Base-by-base conservation (phyloP, 2,888 invertebrate genomes). In the Ectemnius lituratus region DNA sequence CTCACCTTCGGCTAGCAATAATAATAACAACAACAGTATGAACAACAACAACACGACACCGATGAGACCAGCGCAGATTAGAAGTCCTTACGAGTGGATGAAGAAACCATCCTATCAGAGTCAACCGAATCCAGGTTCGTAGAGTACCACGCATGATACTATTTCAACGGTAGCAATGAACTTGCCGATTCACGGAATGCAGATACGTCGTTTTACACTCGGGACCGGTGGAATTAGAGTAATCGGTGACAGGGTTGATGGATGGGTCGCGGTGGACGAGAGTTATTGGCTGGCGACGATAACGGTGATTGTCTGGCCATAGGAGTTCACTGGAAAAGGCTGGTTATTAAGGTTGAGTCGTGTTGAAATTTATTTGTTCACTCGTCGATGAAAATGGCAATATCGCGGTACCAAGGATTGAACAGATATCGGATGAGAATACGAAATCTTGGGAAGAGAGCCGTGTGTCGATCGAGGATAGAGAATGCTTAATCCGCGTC, bases 61-160 rank as follows among this genome's bases (percentile, higher is more conserved):
- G 84, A 81, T 84, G 66, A 93, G 95, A 86, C 95, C 96, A 59
- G 93, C 94, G 52, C 95, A 95, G 37, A 94, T 94, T 20, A 94
- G 96, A 58, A 96, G 96, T 80, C 96, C 97, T 0, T 97, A 94
- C 90, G 97, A 97, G 85, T 98, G 97, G 97, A 97, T 98, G 95
- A 97, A 96, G 91, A 97, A 96, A 90, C 95, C 96, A 0, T 94
- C 96, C 65, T 97, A 97, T 91, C 96, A 96, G 87, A 94, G 93
- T 79, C 96, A 96, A 88, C 96, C 96, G 2, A 96, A 95, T 91
- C 96, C 97, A 92, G 97, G 97, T 97, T 28, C 62, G 72, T 70
- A 1, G 8, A 5, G 11, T 37, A 8, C 11, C 11, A 8, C 8
- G 37, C 37, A 37, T 37, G 37, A 37, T 37, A 14, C 5, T 6